phyloP scores from a whole-genome alignment of 2,113 vertebrate species.

The Anolis carolinensis region DNA sequence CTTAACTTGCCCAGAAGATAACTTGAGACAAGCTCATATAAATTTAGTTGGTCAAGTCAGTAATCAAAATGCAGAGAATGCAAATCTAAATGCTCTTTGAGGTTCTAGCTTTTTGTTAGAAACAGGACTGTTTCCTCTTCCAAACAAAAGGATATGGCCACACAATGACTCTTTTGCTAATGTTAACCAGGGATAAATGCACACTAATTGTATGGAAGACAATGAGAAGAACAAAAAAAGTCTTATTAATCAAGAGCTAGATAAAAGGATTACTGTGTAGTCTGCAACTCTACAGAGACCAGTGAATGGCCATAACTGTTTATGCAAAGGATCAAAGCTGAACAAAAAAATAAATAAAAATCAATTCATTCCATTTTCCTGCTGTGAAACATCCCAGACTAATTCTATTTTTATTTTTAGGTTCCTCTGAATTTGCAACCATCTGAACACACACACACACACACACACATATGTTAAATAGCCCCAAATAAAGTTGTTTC shows the following conservation, averaged over 20 bases:
- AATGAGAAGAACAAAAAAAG: background rate
- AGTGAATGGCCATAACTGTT: background rate
- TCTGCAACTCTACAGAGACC: background rate
- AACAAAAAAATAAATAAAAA: background rate
- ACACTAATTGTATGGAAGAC: background rate
- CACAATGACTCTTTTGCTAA: background rate
- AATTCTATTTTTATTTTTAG: background rate
- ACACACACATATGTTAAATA: no score
- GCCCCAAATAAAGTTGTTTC: no score
- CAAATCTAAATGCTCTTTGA: background rate
- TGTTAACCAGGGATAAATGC: background rate
- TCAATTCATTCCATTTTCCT: background rate
- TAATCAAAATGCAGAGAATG: background rate
- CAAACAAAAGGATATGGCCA: background rate
- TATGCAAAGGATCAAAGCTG: background rate
- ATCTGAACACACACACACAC: background rate
- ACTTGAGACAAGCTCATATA: background rate
- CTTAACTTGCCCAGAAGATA: background rate
- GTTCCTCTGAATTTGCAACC: background rate
- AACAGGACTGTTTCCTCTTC: background rate
- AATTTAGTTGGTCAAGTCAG: background rate
- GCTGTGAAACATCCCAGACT: background rate
- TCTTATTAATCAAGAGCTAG: background rate
- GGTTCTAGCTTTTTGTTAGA: background rate
- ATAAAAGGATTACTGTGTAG: background rate